These are phyloP conservation scores for Drosophila stalkeri DNA, from an alignment of 2,888 invertebrate genomes.

Conservation along the genomic window DNA sequence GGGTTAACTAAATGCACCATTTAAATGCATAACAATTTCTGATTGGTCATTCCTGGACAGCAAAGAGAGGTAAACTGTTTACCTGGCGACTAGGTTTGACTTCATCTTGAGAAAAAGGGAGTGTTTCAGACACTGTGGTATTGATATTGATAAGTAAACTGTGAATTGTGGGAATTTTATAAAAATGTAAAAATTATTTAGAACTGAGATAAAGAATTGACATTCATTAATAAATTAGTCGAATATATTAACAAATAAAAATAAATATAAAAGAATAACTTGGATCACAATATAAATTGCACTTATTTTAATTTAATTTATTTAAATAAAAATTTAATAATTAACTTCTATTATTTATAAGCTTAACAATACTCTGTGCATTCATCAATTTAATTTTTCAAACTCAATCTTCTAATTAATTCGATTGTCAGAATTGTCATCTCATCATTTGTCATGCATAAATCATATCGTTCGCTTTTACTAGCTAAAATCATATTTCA, in stretches of 20 bases:
- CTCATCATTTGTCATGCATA: background rate
- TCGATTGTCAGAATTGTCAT: background rate
- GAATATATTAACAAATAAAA: background rate
- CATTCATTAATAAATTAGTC: background rate
- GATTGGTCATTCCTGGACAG: slow-evolving; percentile 32
- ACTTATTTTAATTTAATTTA: no score
- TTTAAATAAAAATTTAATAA: no score
- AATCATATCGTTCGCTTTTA: background rate
- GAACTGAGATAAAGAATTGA: background rate
- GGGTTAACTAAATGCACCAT: slow-evolving; percentile 67
- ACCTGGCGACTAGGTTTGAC: background rate
- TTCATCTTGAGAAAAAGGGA: background rate
- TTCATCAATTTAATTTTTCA: background rate
- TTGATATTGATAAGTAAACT: background rate
- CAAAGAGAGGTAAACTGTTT: background rate
- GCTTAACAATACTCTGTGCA: no score
- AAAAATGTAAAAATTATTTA: background rate
- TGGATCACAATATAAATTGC: no score
- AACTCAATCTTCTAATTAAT: no score
- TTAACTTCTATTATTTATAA: background rate
- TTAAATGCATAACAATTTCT: slow-evolving; percentile 44
- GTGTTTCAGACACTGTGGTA: background rate
- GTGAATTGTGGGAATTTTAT: background rate
- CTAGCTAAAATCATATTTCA: background rate
- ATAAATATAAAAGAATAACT: no score